Evolutionary conservation across 2,113 vertebrate species (phyloP), one percentile per base, ranked within the genome.

Genomic region (Sigmodon hispidus): DNA sequence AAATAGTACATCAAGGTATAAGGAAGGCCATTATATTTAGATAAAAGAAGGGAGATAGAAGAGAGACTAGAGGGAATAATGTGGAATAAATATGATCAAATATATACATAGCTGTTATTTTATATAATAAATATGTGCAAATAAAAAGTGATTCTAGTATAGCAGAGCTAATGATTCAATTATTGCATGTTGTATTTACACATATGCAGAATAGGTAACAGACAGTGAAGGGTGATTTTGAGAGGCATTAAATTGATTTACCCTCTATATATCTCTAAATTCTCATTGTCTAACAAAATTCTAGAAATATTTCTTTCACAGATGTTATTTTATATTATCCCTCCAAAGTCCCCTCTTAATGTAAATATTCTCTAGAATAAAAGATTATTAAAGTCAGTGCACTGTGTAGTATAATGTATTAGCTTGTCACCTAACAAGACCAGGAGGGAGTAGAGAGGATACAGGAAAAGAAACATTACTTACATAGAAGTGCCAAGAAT

Each of bases 381-480:
- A 19, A 93, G 12, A 87, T 77, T 40, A 94, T 85, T 92, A 92
- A 95, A 90, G 50, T 96, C 96, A 96, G 85, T 94, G 85, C 43
- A 93, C 81, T 77, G 7, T 86, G 31, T 73, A 48, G 12, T 95
- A 91, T 94, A 90, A 95, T 73, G 43, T 85, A 97, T 95, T 57
- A 97, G n/a, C 59, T 70, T 96, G 91, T 94, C 90, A 97, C 55
- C 86, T 96, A 94, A 65, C 65, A 95, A 95, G 77, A 45, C 72
- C 85, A 93, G 43, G 43, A 93, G 31, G 36, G 34, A 77, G 16
- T 72, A 94, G 59, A 24, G 36, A 92, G 29, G 22, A 43, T 63
- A 79, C 17, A 69, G 57, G 52, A 92, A 95, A 73, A 89, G 61
- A 92, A 95, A 91, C 36, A 96, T 90, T 95, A 81, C 59, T 94